Evolutionary conservation across 2,113 vertebrate genomes (phyloP), one percentile per base, ranked within the genome.

Genomic region (Albula goreensis): DNA sequence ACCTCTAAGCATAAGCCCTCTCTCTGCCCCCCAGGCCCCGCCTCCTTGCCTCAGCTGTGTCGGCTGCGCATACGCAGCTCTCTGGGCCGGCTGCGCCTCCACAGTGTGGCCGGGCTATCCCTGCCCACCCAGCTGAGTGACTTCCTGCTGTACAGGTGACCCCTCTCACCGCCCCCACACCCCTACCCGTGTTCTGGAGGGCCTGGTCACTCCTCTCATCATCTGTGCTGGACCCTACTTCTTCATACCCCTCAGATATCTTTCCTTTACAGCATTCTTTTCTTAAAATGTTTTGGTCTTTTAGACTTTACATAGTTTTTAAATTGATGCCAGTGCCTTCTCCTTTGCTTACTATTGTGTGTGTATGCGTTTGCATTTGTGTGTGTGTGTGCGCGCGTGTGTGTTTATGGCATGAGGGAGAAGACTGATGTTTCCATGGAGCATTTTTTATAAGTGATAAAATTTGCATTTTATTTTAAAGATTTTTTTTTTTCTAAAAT

Each of bases 61-160:
- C 95, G 97, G 7, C 87, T 97, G 81, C 92, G 93, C 86, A 92
- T 99, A 86, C 96, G 97, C 49, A 95, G 95, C 53, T 91, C 86
- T 5, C 91, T 99, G 88, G 97, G 98, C 17, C 93, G 94, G 9
- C 93, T 90, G 0, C 96, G 96, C 84, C 94, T 97, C 0, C 93
- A 94, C 81, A 85, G 88, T 53, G 87, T 96, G 50, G 93, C 89
- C 82, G 92, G 88, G 80, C 96, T 99, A 6, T 87, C 90, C 74
- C 94, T 99, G 81, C 98, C 98, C 3, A 94, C 93, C 81, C 96
- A 91, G 0, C 91, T 99, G 70, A 90, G 96, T 87, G 94, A 94
- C 89, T 99, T 96, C 89, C 94, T 99, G 31, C 95, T 98, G 1
- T 96, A 97, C 90, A 93, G 90, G 79, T 99, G 94, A 94, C 13